Percentiles rank a stretch among this genome's conserved stretches.
Evolutionary conservation across 1,140 invertebrate species (phyloP).

Genomic region (Streblospio benedicti): DNA sequence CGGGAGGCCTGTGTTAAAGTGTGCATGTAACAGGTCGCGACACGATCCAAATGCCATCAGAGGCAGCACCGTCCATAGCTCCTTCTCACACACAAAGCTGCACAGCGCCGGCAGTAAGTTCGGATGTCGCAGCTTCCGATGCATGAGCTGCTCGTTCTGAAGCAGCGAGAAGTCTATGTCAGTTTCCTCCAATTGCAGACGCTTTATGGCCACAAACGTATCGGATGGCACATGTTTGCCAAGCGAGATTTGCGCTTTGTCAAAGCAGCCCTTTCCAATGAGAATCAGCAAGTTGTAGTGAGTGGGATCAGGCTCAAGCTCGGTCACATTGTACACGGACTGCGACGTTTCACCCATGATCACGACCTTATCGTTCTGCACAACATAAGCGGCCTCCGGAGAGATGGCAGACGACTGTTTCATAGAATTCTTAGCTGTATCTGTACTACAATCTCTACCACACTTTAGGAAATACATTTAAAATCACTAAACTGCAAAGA

Average conservation of each 20-base stretch:
- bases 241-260: constrained; percentile 59
- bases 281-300: constrained; percentile 49
- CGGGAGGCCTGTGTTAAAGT: constrained; percentile 68
- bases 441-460: too few species aligned
- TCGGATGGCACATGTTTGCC: constrained; percentile 60
- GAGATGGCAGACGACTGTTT: too few species aligned
- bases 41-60: constrained; percentile 74
- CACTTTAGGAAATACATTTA: too few species aligned
- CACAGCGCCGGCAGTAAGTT: constrained; percentile 66
- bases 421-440: too few species aligned
- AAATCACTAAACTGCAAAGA: too few species aligned
- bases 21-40: constrained; percentile 64
- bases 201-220: constrained; percentile 63
- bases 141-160: constrained; percentile 65
- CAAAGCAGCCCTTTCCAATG: constrained; percentile 62
- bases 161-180: constrained; percentile 54
- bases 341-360: too few species aligned
- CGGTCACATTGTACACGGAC: too few species aligned
- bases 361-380: too few species aligned
- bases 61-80: constrained; percentile 70
- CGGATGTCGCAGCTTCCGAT: constrained; percentile 65
- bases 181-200: constrained; percentile 63
- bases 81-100: constrained; percentile 62
- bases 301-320: too few species aligned
- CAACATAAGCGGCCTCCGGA: too few species aligned